A percentile compares a stretch with the other conserved stretches of the same genome.
These are phyloP conservation scores for Venustoraphidia nigricollis DNA, from an alignment of 2,888 invertebrate genomes.

Conservation along the genomic window DNA sequence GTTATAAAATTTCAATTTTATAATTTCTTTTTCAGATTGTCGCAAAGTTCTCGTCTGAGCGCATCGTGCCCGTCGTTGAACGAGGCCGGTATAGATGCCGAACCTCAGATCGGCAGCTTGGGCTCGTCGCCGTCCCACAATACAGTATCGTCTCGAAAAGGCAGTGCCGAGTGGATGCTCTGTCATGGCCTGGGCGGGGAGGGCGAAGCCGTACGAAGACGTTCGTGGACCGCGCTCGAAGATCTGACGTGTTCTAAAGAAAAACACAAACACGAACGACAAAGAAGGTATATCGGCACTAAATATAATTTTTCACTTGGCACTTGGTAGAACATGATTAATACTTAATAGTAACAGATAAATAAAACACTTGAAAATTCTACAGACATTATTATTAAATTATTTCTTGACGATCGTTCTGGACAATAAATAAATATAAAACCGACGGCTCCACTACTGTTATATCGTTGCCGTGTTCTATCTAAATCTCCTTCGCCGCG, in stretches of 20 bases:
- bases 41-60: constrained; percentile 41
- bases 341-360: too few relatives aligned
- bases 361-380: too few relatives aligned
- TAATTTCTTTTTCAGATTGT: constrained; percentile 7
- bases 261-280: constrained; percentile 31
- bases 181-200: constrained; percentile 17
- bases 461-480: too few relatives aligned
- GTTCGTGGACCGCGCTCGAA: constrained; percentile 81
- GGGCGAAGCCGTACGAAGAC: constrained; percentile 39
- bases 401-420: too few relatives aligned
- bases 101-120: constrained; percentile 27
- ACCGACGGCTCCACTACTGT: too few relatives aligned
- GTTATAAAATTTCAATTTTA: background rate
- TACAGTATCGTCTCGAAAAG: constrained; percentile 40
- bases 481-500: too few relatives aligned
- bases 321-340: too few relatives aligned
- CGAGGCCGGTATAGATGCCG: constrained; percentile 29
- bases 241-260: constrained; percentile 41
- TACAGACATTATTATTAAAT: too few relatives aligned
- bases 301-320: too few relatives aligned
- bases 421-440: too few relatives aligned
- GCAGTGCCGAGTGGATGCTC: constrained; percentile 36
- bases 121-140: constrained; percentile 28
- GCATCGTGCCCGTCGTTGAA: constrained; percentile 60
- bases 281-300: constrained; percentile 32